A percentile compares a stretch with the other conserved stretches of the same genome.
Evolutionary conservation across 2,797 vertebrate species (phyloP).

Genomic region (Urocyon cinereoargenteus): DNA sequence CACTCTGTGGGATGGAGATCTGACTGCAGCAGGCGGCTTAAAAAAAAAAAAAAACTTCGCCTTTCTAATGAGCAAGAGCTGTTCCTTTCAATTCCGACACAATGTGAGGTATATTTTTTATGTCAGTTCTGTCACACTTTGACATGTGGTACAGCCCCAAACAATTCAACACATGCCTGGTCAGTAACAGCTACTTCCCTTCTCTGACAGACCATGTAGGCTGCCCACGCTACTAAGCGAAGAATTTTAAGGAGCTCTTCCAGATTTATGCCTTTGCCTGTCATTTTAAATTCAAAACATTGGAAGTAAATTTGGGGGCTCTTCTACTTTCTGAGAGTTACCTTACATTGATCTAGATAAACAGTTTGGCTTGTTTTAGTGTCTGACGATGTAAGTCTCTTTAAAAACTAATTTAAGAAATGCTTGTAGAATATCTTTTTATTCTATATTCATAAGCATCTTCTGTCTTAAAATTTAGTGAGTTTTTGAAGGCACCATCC

Average conservation of each 20-base stretch:
- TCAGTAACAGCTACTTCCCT: neutral
- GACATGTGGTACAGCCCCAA: neutral
- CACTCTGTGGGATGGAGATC: neutral
- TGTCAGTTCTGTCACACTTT: conserved; percentile 20
- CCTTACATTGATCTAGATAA: neutral
- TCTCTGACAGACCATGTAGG: neutral
- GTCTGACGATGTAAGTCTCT: neutral
- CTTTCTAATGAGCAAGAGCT: conserved; percentile 39
- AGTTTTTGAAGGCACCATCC: neutral
- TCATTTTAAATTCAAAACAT: conserved; percentile 36
- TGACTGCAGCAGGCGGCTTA: neutral
- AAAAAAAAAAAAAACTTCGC: conserved; percentile 45
- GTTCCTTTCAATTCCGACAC: neutral
- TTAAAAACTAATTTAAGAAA: conserved; percentile 61
- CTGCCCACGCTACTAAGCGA: neutral
- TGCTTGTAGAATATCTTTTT: neutral
- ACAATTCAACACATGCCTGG: conserved; percentile 7
- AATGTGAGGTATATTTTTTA: neutral
- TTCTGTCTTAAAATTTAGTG: conserved; percentile 33
- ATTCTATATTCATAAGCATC: conserved; percentile 49
- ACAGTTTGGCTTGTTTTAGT: neutral
- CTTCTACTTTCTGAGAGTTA: conserved; percentile 29
- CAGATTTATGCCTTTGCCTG: neutral
- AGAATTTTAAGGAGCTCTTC: neutral
- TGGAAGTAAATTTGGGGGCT: neutral